Conservation (phyloP, 2,113 vertebrate genomes). For the Thamnophis sirtalis region DNA sequence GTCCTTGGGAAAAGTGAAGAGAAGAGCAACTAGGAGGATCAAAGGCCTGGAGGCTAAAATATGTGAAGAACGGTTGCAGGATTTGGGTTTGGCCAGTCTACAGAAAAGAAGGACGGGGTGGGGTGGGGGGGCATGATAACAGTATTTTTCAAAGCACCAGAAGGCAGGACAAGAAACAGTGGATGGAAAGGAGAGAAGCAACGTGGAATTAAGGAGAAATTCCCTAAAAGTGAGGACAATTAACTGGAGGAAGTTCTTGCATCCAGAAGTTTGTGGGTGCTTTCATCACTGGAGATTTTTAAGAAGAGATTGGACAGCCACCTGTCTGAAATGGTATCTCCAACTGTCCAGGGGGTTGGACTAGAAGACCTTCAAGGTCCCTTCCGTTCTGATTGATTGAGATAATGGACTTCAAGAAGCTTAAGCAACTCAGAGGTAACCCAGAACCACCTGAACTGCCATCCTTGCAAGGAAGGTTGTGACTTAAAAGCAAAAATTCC, state of each 20-base stretch:
- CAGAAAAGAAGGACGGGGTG: no score
- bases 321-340: not conserved
- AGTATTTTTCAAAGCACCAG: no score
- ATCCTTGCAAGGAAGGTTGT: not conserved
- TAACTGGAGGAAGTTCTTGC: not conserved
- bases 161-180: no score
- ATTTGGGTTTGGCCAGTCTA: no score
- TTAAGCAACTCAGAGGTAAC: not conserved
- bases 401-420: not conserved
- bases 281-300: not conserved
- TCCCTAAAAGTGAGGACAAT: not conserved
- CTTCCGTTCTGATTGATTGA: not conserved
- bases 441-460: not conserved
- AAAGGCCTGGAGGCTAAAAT: not conserved
- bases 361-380: not conserved
- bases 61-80: not conserved
- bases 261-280: not conserved
- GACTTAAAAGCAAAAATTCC: not conserved
- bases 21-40: not conserved
- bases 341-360: not conserved
- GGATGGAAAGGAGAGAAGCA: not conserved
- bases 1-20: not conserved
- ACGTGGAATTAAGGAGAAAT: not conserved
- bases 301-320: not conserved
- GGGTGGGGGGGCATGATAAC: no score